Evolutionary conservation across 2,797 vertebrate species (phyloP).

Genomic region (Mormyrops boulengeri): DNA sequence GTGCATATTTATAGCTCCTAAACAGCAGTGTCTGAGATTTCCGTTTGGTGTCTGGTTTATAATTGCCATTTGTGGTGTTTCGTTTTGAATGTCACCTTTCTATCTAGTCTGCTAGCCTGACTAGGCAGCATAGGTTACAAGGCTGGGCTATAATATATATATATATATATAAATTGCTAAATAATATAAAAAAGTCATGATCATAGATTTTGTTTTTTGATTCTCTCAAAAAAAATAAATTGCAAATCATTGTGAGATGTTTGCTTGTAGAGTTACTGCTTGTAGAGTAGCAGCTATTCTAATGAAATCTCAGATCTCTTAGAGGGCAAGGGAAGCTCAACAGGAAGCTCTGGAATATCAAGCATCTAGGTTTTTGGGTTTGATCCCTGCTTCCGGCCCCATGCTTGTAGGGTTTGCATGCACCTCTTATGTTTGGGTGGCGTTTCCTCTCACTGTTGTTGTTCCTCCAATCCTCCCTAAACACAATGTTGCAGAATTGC

Average conservation of each 20-base stretch:
- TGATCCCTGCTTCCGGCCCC: neutral
- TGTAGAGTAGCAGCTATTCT: neutral
- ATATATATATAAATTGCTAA: neutral
- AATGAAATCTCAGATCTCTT: neutral
- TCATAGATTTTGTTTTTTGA: neutral
- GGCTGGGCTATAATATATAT: neutral
- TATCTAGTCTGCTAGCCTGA: neutral
- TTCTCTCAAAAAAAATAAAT: neutral
- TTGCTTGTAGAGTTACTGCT: neutral
- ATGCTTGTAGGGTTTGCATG: neutral
- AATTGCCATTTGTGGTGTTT: neutral
- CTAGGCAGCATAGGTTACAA: neutral
- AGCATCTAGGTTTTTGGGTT: neutral
- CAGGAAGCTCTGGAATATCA: neutral
- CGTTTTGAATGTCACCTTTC: neutral
- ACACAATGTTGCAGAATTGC: neutral
- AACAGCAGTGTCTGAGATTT: neutral
- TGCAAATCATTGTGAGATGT: neutral
- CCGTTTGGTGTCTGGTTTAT: neutral
- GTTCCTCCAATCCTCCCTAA: neutral
- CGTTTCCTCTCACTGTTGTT: neutral
- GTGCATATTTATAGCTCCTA: neutral
- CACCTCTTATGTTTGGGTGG: neutral
- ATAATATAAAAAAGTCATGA: neutral
- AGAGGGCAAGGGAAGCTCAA: neutral